Conservation (phyloP, 2,888 invertebrate genomes). For the Malthinus seriepunctatus region DNA sequence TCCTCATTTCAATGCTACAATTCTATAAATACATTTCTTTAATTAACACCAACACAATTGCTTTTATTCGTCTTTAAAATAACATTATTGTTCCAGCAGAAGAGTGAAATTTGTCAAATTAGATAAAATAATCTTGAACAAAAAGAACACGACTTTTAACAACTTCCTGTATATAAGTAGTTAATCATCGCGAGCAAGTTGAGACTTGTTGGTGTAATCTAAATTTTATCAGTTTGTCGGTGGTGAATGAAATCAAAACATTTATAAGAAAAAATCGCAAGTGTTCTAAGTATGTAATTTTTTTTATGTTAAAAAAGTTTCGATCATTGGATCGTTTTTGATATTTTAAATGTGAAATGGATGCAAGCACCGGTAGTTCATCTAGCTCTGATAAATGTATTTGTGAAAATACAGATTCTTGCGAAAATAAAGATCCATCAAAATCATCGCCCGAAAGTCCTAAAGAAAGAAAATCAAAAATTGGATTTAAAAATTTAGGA, state of each 20-base stretch:
- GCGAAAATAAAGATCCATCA: slow-evolving; percentile 39
- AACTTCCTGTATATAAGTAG: not conserved
- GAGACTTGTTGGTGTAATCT: not conserved
- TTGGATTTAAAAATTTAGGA: slow-evolving; percentile 43
- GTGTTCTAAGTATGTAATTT: not conserved
- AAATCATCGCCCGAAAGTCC: slow-evolving; percentile 37
- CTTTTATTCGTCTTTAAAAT: too few relatives aligned
- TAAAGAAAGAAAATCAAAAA: slow-evolving; percentile 45
- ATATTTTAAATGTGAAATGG: slow-evolving; percentile 18
- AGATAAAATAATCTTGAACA: not conserved
- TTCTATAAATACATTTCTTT: too few relatives aligned
- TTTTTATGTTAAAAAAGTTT: not conserved
- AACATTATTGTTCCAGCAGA: not conserved
- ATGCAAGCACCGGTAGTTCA: slow-evolving; percentile 17
- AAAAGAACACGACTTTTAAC: not conserved
- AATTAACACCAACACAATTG: too few relatives aligned
- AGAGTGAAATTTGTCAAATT: not conserved
- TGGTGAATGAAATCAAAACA: not conserved
- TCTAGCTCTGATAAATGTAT: slow-evolving; percentile 41
- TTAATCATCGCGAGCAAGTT: not conserved
- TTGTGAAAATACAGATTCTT: slow-evolving; percentile 43
- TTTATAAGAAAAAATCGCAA: not conserved
- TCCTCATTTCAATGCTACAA: too few relatives aligned
- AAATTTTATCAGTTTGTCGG: not conserved
- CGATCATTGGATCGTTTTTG: not conserved